Percentiles rank a stretch among this genome's conserved stretches.
phyloP scores from a whole-genome alignment of 1,140 invertebrate genomes.

The Drosophila punjabiensis region DNA sequence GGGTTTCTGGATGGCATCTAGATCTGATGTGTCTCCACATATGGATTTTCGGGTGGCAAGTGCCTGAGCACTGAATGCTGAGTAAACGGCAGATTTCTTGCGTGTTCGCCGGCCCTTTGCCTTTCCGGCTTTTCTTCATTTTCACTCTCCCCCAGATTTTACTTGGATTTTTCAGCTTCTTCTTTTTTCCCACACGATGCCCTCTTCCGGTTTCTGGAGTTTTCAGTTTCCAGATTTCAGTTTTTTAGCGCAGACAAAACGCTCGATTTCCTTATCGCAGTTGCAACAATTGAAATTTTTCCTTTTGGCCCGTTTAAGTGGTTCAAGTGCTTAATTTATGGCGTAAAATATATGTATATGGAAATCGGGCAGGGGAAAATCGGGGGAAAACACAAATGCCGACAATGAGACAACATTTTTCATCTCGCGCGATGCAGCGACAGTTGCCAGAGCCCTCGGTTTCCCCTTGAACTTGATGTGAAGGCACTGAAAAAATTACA shows the following conservation, averaged over 20 bases:
- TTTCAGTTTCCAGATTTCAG: slow-evolving; percentile 24
- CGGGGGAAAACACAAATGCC: slow-evolving; percentile 68
- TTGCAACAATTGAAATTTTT: slow-evolving; percentile 57
- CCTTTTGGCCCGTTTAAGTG: slow-evolving; percentile 54
- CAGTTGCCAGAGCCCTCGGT: slow-evolving; percentile 2
- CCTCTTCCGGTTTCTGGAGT: slow-evolving; percentile 65
- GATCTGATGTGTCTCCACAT: slow-evolving; percentile 48
- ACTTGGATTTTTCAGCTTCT: slow-evolving; percentile 5
- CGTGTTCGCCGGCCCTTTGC: slow-evolving; percentile 56
- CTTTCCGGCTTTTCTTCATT: slow-evolving; percentile 28
- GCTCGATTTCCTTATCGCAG: slow-evolving; percentile 70
- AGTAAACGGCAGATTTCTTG: slow-evolving; percentile 74
- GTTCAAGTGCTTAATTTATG: slow-evolving; percentile 79
- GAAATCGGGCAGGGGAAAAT: slow-evolving; percentile 59
- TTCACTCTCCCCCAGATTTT: slow-evolving; percentile 38
- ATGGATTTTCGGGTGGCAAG: slow-evolving; percentile 33
- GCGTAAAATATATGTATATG: slow-evolving; percentile 78
- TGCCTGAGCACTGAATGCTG: slow-evolving; percentile 33
- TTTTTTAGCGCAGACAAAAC: slow-evolving; percentile 37
- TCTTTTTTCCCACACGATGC: slow-evolving; percentile 58
- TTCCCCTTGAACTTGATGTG: slow-evolving; percentile 64
- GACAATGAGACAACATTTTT: slow-evolving; percentile 77
- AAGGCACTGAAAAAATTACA: not conserved
- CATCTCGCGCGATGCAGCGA: slow-evolving; percentile 25
- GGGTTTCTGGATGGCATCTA: slow-evolving; percentile 3